Evolutionary conservation across 1,140 invertebrate genomes (phyloP), one percentile per base, ranked within the genome.

Genomic region (Calosoma granatense): DNA sequence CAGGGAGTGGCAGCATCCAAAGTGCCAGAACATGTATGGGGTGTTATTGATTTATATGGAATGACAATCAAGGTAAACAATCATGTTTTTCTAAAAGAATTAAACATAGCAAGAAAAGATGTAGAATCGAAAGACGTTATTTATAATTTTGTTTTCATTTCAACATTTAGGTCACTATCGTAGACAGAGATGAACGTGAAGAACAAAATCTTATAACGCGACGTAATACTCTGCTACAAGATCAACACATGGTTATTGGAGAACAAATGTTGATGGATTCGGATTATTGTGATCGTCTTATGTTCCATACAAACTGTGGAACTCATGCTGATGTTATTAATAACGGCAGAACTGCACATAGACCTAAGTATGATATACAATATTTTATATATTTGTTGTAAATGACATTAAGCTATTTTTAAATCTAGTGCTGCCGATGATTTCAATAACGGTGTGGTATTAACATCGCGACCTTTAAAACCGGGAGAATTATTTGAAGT

Each of bases 391-490:
- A n/a, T n/a, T n/a, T n/a, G n/a, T n/a, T n/a, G n/a, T n/a, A n/a
- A n/a, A n/a, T n/a, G n/a, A n/a, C n/a, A n/a, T n/a, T n/a, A n/a
- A 36, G 6, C n/a, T 36, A 36, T 36, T 36, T 47, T 17, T 47
- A 11, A 12, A 47, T 47, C 17, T 66, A 92, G 89, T 74, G 91
- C 92, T 59, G 79, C 87, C 59, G 91, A 95, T 72, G 92, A 94
- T 74, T 97, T 97, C 69, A 95, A 97, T 72, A 94, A 97, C 72
- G 94, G 92, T 2, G 92, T 97, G n/a, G 92, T 96, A 15, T 77
- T 97, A 43, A 96, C 93, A 0, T 85, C 86, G 51, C 78, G 94
- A 26, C 85, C 85, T 0, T 71, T 97, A 30, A 85, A 84, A 63
- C 80, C 85, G 1, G 89, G 90, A 64, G 94, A 97, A 75, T 68